Conservation (phyloP, 2,113 vertebrate species). For the Corydoras maculifer region DNA sequence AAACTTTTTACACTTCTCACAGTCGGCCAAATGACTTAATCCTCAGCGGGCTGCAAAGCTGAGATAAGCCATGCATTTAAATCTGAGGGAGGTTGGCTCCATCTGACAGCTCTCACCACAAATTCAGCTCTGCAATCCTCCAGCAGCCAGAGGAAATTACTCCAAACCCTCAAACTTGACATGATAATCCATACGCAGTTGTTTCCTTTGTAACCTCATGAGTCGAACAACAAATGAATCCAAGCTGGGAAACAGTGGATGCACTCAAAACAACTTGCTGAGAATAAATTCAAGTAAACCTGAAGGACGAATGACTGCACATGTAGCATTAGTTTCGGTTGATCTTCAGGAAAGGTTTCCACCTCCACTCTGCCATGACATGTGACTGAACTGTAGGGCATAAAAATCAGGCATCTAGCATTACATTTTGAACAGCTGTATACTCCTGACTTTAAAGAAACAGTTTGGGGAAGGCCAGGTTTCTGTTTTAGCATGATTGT, state of each 20-base stretch:
- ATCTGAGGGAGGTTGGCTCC: conserved; percentile 24
- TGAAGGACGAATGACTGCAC: too few relatives aligned
- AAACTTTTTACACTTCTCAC: conserved; percentile 7
- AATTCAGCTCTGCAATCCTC: conserved; percentile 21
- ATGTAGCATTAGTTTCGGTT: too few relatives aligned
- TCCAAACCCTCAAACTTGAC: conserved; percentile 27
- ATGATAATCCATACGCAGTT: conserved; percentile 20
- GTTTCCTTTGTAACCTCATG: conserved; percentile 9
- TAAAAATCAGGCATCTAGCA: too few relatives aligned
- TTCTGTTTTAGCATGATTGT: too few relatives aligned
- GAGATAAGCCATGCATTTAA: conserved; percentile 38
- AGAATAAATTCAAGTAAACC: too few relatives aligned
- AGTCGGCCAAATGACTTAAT: conserved; percentile 21
- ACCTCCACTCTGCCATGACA: too few relatives aligned
- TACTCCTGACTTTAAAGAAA: too few relatives aligned
- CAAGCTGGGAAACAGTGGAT: not conserved
- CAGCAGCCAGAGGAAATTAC: conserved; percentile 2
- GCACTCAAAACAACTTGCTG: not conserved
- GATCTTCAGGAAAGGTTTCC: too few relatives aligned
- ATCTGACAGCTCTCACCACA: conserved; percentile 24
- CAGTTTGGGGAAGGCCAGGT: too few relatives aligned
- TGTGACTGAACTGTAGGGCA: too few relatives aligned
- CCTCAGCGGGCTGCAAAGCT: conserved; percentile 31
- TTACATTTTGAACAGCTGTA: too few relatives aligned
- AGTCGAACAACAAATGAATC: not conserved